phyloP scores from a whole-genome alignment of 2,113 vertebrate species.

The Blennius ocellaris region DNA sequence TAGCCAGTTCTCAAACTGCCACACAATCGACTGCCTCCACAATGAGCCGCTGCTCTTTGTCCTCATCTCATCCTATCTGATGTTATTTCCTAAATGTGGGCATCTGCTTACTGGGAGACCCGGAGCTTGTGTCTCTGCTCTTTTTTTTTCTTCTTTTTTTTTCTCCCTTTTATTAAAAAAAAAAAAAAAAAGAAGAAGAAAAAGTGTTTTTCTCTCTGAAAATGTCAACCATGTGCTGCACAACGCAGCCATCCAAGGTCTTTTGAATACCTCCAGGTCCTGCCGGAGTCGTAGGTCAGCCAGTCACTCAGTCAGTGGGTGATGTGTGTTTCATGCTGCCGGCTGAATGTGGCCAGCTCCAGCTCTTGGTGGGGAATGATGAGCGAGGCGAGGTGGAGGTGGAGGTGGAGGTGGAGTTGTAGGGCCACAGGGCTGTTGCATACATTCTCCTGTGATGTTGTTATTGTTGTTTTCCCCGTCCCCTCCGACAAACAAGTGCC shows the following conservation, averaged over 20 bases:
- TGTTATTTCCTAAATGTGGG: conserved; percentile 74
- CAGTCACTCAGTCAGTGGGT: conserved; percentile 71
- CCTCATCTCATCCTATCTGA: conserved; percentile 68
- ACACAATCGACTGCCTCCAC: conserved; percentile 71
- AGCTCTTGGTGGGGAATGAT: conserved; percentile 51
- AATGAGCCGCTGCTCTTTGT: conserved; percentile 67
- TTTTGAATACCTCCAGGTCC: conserved; percentile 78
- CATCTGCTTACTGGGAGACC: conserved; percentile 57
- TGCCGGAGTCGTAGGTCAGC: conserved; percentile 78
- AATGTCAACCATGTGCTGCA: conserved; percentile 73
- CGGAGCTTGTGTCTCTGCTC: conserved; percentile 33
- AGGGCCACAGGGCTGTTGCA: conserved; percentile 30
- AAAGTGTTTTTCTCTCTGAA: conserved; percentile 43
- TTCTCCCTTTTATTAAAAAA: background rate
- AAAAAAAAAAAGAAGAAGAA: too few species aligned
- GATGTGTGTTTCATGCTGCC: conserved; percentile 70
- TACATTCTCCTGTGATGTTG: conserved; percentile 54
- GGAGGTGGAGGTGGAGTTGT: conserved; percentile 38
- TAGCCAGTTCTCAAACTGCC: conserved; percentile 68
- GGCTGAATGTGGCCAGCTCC: conserved; percentile 55
- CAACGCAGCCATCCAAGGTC: conserved; percentile 64
- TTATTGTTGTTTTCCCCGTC: conserved; percentile 63
- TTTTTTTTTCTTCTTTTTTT: background rate
- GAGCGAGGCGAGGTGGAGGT: conserved; percentile 38
- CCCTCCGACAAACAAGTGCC: conserved; percentile 55